Evolutionary conservation across 2,113 vertebrate genomes (phyloP).

Genomic region (Todiramphus saurophagus): DNA sequence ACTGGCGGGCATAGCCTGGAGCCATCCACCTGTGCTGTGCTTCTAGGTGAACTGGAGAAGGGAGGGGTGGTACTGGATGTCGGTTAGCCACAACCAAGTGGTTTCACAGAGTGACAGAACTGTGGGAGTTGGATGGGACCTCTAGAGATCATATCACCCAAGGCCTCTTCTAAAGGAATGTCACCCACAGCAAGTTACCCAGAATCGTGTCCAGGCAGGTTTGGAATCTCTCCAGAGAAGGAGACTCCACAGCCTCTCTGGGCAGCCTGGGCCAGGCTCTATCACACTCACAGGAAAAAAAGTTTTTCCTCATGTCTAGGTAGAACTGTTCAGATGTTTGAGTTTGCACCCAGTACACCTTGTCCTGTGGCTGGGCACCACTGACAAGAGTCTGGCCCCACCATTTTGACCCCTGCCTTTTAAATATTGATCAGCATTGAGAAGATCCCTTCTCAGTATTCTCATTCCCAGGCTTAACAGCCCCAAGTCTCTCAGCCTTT

Average conservation of each 20-base stretch:
- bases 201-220: not conserved
- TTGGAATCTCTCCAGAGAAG: not conserved
- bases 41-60: not conserved
- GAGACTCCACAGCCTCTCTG: not conserved
- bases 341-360: not conserved
- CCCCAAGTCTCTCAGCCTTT: not conserved
- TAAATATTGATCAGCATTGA: not conserved
- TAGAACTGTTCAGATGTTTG: not conserved
- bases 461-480: not conserved
- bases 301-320: not conserved
- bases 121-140: too few relatives aligned
- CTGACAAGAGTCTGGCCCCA: not conserved
- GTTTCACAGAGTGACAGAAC: not conserved
- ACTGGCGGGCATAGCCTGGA: accelerated
- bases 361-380: not conserved
- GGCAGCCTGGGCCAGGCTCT: not conserved
- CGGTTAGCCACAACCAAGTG: not conserved
- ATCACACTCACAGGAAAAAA: not conserved
- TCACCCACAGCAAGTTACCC: not conserved
- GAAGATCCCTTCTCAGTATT: not conserved
- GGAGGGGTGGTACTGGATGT: not conserved
- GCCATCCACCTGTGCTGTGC: too few relatives aligned
- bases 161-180: not conserved
- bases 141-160: too few relatives aligned
- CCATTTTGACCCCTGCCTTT: not conserved